Base-by-base conservation (phyloP, 2,888 invertebrate species). In the Oligia latruncula region DNA sequence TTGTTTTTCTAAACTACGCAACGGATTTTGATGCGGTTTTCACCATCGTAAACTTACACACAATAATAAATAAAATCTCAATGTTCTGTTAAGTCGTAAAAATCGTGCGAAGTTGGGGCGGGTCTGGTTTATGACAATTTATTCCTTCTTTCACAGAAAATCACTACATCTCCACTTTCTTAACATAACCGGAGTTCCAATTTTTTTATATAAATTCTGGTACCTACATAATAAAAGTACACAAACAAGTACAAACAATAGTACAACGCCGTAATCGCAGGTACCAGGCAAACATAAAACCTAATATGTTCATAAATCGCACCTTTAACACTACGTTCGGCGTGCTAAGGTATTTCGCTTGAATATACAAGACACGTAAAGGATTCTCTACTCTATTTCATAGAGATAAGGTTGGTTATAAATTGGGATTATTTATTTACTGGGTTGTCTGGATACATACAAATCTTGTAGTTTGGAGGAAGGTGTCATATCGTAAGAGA, bases 211-310 rank as follows among this genome's bases (percentile, higher is more conserved):
- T 62, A 43, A 65, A 72, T 80, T 49, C 29, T 17, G 9, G 8
- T 68, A 43, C 29, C 1, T 29, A 29, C 15, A 76, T 75, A 78
- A 66, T 73, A 74, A 72, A 60, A 71, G 64, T 67, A 77, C 55
- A 72, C 62, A 71, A 77, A 74, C 52, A 71, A 75, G 65, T 67
- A 77, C 75, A 88, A 84, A 88, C 76, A 84, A 78, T 77, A 83
- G 79, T 78, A 80, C 75, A 78, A 75, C 82, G 40, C 29, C 82
- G 81, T 90, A 90, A 92, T 91, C 89, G 87, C 90, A 89, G 88
- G 91, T 92, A 90, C 92, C 90, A 91, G 90, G 91, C 84, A 78
- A 83, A 43, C 92, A 92, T 94, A 92, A 93, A 94, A 93, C 90
- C 88, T 89, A 92, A 94, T 89, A 89, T 83, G 82, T 88, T 75